Evolutionary conservation across 2,888 invertebrate genomes (phyloP), one percentile per base, ranked within the genome.

Genomic region (Melieria crassipennis): DNA sequence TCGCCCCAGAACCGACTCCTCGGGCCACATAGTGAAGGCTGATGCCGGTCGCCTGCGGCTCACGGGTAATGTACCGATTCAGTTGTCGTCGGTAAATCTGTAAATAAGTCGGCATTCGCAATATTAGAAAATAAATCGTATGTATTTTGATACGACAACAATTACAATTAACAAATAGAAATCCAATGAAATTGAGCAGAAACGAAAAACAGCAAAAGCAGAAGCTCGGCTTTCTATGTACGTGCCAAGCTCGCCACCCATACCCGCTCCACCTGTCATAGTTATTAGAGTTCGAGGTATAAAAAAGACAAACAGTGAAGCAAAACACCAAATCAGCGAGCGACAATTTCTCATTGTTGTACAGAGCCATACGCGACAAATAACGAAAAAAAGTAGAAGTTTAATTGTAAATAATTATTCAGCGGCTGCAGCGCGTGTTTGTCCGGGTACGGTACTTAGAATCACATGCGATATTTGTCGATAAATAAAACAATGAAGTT

Each of bases 331-430:
- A 57, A 42, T 42, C 56, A 57, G 16, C n/a, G 56, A 4, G 30
- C 6, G 7, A 13, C 57, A 13, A 57, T 13, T 7, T 48, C 47
- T 13, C 47, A 62, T 47, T 43, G 62, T 43, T 10, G 45, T 11
- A 42, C 11, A 50, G 63, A 42, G 16, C 50, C 48, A 60, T 45
- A 60, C n/a, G 50, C 63, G 48, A 47, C 61, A 30, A 30, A 3
- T 30, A 2, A 3, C 1, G 30, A 30, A 30, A 30, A 30, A 30
- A 48, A 16, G 9, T 48, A 66, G 42, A 56, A 55, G 16, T 62
- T 16, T 48, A 75, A 76, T 80, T 75, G 77, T 43, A 65, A 75
- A 74, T 73, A 74, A 73, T 73, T 69, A 67, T 66, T 58, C 42
- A 47, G 11, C 61, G 61, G 58, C 61, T 72, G 73, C 73, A 13